Conservation (phyloP, 1,140 invertebrate genomes). For the Lordiphosa collinella region DNA sequence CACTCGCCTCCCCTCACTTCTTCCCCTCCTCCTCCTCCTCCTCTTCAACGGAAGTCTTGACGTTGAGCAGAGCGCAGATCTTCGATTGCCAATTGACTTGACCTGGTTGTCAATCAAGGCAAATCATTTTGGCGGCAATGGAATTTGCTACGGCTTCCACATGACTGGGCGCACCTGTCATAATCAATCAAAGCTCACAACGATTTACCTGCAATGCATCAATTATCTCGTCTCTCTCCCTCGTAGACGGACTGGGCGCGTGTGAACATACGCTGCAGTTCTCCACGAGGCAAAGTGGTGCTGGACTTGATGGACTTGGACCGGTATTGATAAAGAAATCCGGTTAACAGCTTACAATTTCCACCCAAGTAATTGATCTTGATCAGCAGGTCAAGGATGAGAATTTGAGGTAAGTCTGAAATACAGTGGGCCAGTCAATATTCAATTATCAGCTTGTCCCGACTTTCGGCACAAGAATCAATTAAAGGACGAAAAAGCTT, state of each 20-base stretch:
- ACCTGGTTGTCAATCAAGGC: constrained; percentile 68
- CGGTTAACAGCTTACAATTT: constrained; percentile 15
- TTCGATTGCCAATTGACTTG: constrained; percentile 36
- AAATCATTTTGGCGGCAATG: constrained; percentile 65
- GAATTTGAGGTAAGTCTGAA: too few species aligned
- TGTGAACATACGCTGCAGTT: constrained; percentile 44
- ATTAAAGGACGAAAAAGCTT: too few species aligned
- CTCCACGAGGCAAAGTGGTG: constrained; percentile 8
- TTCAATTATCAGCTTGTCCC: too few species aligned
- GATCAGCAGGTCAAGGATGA: constrained; percentile 9
- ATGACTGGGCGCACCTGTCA: constrained; percentile 68
- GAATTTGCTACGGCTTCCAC: constrained; percentile 55
- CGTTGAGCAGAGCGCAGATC: constrained; percentile 16
- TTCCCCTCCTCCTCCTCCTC: too few species aligned
- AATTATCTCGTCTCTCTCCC: constrained; percentile 38
- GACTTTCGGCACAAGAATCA: too few species aligned
- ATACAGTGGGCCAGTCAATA: too few species aligned
- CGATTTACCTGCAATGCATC: constrained; percentile 64
- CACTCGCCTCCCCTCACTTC: neutral
- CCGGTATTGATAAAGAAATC: constrained; percentile 21
- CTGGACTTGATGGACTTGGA: constrained; percentile 30
- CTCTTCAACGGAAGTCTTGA: constrained; percentile 24
- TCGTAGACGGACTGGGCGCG: constrained; percentile 36
- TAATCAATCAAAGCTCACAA: constrained; percentile 60
- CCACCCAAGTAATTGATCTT: constrained; percentile 32